Conservation (phyloP, 2,797 vertebrate species). For the Poecilia velifera region DNA sequence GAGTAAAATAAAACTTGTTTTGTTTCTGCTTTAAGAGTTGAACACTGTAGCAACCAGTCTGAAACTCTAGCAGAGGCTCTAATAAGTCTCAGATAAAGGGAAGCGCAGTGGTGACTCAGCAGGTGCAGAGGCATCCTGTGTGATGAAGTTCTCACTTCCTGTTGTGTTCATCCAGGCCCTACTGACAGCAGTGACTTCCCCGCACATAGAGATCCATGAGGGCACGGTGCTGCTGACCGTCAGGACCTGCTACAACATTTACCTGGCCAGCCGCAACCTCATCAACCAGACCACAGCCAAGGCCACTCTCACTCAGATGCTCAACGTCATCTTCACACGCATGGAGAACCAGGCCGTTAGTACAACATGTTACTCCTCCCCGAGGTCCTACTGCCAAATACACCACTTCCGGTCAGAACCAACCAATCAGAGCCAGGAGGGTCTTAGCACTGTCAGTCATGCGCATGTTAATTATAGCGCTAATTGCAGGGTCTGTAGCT, state of each 20-base stretch:
- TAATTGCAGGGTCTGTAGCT: too few species aligned
- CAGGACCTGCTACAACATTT: constrained; percentile 98
- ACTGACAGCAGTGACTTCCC: constrained; percentile 94
- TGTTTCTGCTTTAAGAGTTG: background rate
- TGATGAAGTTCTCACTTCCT: constrained; percentile 27
- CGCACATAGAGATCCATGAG: constrained; percentile 96
- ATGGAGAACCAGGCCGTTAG: constrained; percentile 98
- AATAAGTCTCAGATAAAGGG: background rate
- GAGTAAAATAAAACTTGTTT: background rate
- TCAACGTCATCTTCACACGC: constrained; percentile 96
- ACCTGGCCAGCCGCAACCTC: constrained; percentile 98
- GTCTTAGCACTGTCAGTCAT: background rate
- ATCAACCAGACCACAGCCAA: constrained; percentile 99
- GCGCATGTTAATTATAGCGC: too few species aligned
- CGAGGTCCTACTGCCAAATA: background rate
- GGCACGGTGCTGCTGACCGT: constrained; percentile 95
- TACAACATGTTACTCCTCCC: constrained; percentile 23
- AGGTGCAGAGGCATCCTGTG: constrained; percentile 26
- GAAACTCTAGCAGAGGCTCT: background rate
- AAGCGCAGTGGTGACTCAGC: constrained; percentile 54
- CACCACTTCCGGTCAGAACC: background rate
- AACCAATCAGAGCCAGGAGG: background rate
- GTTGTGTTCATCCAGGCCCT: constrained; percentile 84
- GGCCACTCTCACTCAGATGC: constrained; percentile 98
- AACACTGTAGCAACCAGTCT: background rate